These are phyloP conservation scores for Abramis brama DNA, from an alignment of 2,113 vertebrate species.

Conservation along the genomic window DNA sequence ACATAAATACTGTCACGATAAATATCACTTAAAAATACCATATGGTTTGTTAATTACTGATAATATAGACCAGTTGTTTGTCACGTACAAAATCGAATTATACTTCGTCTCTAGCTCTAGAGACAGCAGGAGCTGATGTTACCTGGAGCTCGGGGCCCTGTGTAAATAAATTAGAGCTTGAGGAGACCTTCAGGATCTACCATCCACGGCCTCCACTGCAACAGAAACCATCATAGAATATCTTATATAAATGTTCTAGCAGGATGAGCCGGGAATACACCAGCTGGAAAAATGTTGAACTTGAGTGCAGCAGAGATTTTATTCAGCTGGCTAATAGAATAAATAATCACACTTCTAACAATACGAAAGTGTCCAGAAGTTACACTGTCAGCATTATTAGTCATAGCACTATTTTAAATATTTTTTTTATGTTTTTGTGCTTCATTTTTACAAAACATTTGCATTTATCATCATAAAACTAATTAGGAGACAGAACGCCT, in stretches of 20 bases:
- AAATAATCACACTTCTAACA: constrained; percentile 48
- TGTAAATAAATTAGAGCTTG: constrained; percentile 72
- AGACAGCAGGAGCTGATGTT: constrained; percentile 62
- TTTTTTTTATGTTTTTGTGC: not conserved
- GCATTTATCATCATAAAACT: not conserved
- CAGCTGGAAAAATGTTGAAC: constrained; percentile 59
- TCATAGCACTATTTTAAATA: not conserved
- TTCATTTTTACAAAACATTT: not conserved
- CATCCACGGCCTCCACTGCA: constrained; percentile 38
- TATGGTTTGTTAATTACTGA: constrained; percentile 1
- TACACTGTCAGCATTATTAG: not conserved
- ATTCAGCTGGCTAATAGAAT: constrained; percentile 50
- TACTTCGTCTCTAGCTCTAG: constrained; percentile 40
- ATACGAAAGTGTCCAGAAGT: not conserved
- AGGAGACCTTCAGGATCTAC: constrained; percentile 62
- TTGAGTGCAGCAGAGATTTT: constrained; percentile 46
- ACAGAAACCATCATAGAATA: constrained; percentile 63
- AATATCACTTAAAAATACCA: not conserved
- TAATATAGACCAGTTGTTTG: constrained; percentile 10
- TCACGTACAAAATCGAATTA: constrained; percentile 10
- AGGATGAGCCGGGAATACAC: constrained; percentile 42
- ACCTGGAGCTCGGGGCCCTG: constrained; percentile 50
- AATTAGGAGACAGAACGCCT: not conserved
- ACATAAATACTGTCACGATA: not conserved
- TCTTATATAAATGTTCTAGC: constrained; percentile 65